Evolutionary conservation across 2,113 vertebrate genomes (phyloP), one percentile per base, ranked within the genome.

Genomic region (Plestiodon gilberti): DNA sequence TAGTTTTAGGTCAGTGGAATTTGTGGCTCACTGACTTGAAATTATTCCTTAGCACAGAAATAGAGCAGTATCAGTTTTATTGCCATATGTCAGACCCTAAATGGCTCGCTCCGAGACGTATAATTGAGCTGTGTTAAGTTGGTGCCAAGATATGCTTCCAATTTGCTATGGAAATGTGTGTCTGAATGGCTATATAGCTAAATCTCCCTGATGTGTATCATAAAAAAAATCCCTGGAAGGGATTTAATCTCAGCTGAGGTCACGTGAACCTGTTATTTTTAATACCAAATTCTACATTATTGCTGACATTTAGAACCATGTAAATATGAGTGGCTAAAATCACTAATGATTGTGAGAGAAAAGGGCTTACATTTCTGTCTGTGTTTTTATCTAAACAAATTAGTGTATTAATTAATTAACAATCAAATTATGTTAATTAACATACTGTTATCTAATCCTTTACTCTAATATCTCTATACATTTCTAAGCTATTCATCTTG

Each of bases 81-180:
- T 73, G 55, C 18, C 30, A 4, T 61, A 62, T 74, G 40, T 0
- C 62, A 33, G 20, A 28, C 85, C 85, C 87, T 89, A 93, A 91
- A 91, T 85, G 92, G 91, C 88, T 94, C 74, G 92, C 90, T 82
- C 59, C 86, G 83, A 90, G 79, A 87, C 64, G 59, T 35, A 35
- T 67, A 93, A 89, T 59, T 83, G 69, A 89, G 83, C 76, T 1
- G 55, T 13, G 33, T 61, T 35, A 78, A 91, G 52, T 62, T 3
- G 1, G 4, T 91, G 89, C 93, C 87, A 87, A 87, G 71, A n/a
- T 35, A 61, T 82, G 91, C 84, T 91, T 94, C 90, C 84, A 90
- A 74, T 94, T 93, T 90, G 57, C 69, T 70, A 43, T 93, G 81
- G 88, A 94, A 94, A 80, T 40, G 0, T 76, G 87, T 93, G 86